Evolutionary conservation across 2,113 vertebrate genomes (phyloP), one percentile per base, ranked within the genome.

Genomic region (Trachemys scripta): DNA sequence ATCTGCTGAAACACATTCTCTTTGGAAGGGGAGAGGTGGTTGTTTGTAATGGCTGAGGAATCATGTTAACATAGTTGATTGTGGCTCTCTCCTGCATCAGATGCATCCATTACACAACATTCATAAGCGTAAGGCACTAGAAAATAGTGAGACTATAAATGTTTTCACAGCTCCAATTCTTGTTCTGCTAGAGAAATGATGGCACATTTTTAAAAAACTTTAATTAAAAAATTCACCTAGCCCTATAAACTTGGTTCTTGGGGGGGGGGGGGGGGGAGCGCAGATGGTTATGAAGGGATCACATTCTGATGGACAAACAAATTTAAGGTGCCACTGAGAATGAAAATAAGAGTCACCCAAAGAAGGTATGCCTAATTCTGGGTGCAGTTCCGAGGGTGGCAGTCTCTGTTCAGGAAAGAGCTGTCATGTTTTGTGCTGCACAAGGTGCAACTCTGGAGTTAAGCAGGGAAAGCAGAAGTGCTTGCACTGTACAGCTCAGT

Each of bases 41-140:
- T 0, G 0, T 57, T 75, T 1, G 1, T 0, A 10, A 88, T 11
- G 80, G 49, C 57, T 3, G 24, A 57, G 76, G 69, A 82, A 81
- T 72, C 78, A n/a, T 0, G 2, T 35, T 83, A n/a, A 69, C 24
- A 24, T 29, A 82, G 85, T 14, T 72, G 76, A 42, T 88, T 88
- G 83, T 79, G 11, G 51, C 75, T 83, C 84, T 83, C 42, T 35
- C 85, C 92, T 85, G 83, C 92, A 88, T 81, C 81, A 80, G 89
- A 87, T 87, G n/a, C 22, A 54, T 57, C 95, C 85, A 51, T 0
- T 20, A 31, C 45, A 35, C 19, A 22, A 87, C 90, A 80, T 88
- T 94, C 95, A 75, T 80, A 42, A 80, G 87, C 2, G 0, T 98
- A 98, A 98, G 98, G 98, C 98, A 98, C 98, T 96, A 96, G 95